A percentile compares a stretch with the other conserved stretches of the same genome.
Conservation (phyloP, 2,113 vertebrate species). For the Neodon shergylaensis region DNA sequence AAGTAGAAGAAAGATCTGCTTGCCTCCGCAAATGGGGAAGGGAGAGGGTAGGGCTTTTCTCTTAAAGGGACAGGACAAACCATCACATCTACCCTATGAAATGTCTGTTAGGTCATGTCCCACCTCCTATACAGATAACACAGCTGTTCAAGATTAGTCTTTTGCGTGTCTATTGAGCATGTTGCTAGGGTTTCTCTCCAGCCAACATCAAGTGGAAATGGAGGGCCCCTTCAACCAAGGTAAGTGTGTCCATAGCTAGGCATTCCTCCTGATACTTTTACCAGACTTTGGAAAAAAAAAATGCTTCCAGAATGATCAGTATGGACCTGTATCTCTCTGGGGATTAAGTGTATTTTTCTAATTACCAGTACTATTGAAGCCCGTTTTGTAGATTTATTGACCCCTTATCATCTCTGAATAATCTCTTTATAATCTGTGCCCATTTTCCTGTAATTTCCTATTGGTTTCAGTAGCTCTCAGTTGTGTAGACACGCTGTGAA, state of each 20-base stretch:
- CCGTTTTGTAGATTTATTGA: neutral
- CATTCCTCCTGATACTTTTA: neutral
- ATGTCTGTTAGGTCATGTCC: neutral
- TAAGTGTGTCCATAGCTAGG: neutral
- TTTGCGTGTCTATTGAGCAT: fast-evolving
- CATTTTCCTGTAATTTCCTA: neutral
- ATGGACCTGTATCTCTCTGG: neutral
- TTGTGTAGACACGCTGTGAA: neutral
- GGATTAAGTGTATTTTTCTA: constrained; percentile 30
- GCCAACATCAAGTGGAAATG: neutral
- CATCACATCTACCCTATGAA: neutral
- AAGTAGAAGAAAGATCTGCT: no score
- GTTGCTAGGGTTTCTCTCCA: neutral
- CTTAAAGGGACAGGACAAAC: no score
- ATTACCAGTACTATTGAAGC: neutral
- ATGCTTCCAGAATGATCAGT: neutral
- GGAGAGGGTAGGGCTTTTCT: no score
- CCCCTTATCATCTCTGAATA: neutral
- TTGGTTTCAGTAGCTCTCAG: neutral
- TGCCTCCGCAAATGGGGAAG: no score
- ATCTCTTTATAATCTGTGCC: neutral
- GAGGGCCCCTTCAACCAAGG: neutral
- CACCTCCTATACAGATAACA: neutral
- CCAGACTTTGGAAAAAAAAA: neutral
- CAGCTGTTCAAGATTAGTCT: neutral